phyloP scores from a whole-genome alignment of 2,797 vertebrate species.

The Eidolon dupreanum region DNA sequence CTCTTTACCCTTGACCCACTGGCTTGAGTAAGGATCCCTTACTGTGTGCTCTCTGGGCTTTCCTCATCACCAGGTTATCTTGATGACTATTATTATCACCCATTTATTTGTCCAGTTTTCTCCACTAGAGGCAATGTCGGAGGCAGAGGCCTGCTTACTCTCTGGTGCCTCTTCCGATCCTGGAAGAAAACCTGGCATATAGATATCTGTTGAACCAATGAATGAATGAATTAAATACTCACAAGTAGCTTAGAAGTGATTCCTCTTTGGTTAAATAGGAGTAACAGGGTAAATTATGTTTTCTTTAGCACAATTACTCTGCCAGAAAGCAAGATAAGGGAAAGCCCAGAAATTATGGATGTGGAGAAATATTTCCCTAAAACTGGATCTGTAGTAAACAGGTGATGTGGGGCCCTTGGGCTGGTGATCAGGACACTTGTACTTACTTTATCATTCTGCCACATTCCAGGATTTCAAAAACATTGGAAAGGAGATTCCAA shows the following conservation, averaged over 20 bases:
- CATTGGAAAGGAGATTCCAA: background rate
- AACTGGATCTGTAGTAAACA: background rate
- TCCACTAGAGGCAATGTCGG: background rate
- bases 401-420: background rate
- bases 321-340: background rate
- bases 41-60: background rate
- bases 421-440: background rate
- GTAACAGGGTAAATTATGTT: background rate
- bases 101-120: background rate
- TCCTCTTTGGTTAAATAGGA: background rate
- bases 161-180: background rate
- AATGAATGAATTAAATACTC: background rate
- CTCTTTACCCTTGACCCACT: background rate
- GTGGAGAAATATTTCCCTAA: background rate
- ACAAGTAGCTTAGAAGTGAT: background rate
- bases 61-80: background rate
- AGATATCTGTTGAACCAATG: background rate
- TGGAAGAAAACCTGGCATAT: background rate
- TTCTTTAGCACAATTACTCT: constrained; percentile 10
- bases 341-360: background rate
- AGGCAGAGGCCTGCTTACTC: background rate
- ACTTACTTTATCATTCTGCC: background rate
- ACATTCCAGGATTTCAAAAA: background rate
- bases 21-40: background rate
- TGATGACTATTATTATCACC: background rate